These are phyloP conservation scores for Arion vulgaris DNA, from an alignment of 1,140 invertebrate genomes.

Conservation along the genomic window DNA sequence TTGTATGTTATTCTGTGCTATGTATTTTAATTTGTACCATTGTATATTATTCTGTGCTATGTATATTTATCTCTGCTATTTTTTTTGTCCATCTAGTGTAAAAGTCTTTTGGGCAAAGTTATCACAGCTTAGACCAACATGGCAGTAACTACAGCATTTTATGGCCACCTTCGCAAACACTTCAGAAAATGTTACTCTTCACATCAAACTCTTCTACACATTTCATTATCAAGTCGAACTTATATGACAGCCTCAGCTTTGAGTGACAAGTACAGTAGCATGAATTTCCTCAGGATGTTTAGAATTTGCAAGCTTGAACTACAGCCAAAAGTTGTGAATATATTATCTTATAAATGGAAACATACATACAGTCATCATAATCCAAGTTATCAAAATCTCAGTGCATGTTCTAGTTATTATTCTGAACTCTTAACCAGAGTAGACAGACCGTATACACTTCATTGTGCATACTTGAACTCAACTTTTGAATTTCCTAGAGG, in stretches of 20 bases:
- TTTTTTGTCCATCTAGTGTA: no score
- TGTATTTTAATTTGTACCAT: no score
- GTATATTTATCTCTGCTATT: no score
- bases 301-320: background rate
- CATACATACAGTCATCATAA: background rate
- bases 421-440: background rate
- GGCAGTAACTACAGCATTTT: background rate
- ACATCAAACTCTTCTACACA: background rate
- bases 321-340: background rate
- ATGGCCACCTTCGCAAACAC: background rate
- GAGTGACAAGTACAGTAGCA: background rate
- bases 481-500: background rate
- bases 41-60: no score
- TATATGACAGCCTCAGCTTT: background rate
- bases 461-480: background rate
- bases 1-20: no score
- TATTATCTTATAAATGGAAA: background rate
- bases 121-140: background rate
- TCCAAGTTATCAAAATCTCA: background rate
- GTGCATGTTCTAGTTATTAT: background rate
- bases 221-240: background rate
- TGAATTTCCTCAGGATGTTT: background rate
- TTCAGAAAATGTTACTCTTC: background rate
- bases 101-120: no score
- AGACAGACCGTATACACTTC: background rate